These are phyloP conservation scores for Chloromyia formosa DNA, from an alignment of 2,888 invertebrate species.

Conservation along the genomic window DNA sequence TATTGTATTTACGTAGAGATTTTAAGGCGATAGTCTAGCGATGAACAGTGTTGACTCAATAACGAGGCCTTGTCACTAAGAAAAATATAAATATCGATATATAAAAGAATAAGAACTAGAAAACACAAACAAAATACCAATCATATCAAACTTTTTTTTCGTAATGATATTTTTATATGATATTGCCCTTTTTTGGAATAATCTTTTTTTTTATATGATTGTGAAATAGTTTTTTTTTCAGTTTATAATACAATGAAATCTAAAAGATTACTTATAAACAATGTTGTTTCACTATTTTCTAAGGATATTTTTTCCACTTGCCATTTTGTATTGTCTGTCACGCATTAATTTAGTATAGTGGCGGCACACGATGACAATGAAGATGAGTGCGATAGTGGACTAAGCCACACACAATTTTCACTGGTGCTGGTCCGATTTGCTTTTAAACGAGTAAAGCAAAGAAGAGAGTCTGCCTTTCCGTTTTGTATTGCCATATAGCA, in stretches of 20 bases:
- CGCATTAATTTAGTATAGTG: too few relatives aligned
- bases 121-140: conserved; percentile 10
- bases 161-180: conserved; percentile 22
- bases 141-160: conserved; percentile 31
- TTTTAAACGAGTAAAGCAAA: too few relatives aligned
- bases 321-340: too few relatives aligned
- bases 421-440: too few relatives aligned
- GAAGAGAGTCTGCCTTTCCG: too few relatives aligned
- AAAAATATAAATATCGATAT: neutral
- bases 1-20: conserved; percentile 28
- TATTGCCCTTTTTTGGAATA: conserved; percentile 12
- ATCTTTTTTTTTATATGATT: neutral
- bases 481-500: too few relatives aligned
- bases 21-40: conserved; percentile 7
- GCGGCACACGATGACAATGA: too few relatives aligned
- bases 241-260: conserved; percentile 17
- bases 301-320: too few relatives aligned
- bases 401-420: too few relatives aligned
- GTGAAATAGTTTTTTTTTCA: conserved; percentile 2
- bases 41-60: conserved; percentile 40
- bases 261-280: neutral
- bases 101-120: conserved; percentile 1
- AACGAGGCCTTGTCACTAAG: conserved; percentile 37
- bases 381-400: too few relatives aligned
- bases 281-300: too few relatives aligned